Percentiles rank a stretch among this genome's conserved stretches.
Conservation (phyloP, 2,797 vertebrate genomes). For the Sebastes baramenuke region DNA sequence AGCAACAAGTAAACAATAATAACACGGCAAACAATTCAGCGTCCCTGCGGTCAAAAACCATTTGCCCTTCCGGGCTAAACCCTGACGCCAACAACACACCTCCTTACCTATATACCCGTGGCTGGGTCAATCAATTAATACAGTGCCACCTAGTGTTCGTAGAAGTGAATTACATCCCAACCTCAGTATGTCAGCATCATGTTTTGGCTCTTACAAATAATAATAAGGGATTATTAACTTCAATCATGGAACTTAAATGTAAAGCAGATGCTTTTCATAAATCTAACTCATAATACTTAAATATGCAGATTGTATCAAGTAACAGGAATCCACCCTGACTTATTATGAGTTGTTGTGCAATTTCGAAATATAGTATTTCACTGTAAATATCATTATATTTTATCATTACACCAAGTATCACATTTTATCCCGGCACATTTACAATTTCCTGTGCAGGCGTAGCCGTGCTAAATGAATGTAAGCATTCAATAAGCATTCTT, state of each 20-base stretch:
- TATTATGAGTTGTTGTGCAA: background rate
- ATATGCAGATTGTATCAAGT: background rate
- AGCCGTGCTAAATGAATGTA: slow-evolving; percentile 2
- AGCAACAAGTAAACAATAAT: too few species aligned
- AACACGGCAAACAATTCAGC: too few species aligned
- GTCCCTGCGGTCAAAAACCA: too few species aligned
- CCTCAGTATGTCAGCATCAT: too few species aligned
- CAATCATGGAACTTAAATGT: background rate
- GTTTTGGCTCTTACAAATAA: too few species aligned
- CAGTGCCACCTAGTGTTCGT: too few species aligned
- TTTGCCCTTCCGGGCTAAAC: too few species aligned
- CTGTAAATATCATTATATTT: slow-evolving; percentile 6
- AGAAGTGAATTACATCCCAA: too few species aligned
- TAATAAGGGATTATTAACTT: slow-evolving; percentile 7
- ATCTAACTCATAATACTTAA: slow-evolving; percentile 4
- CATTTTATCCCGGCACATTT: slow-evolving; percentile 6
- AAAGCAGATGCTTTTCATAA: background rate
- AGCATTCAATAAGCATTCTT: too few species aligned
- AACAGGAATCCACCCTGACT: background rate
- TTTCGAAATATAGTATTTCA: background rate
- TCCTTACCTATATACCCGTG: too few species aligned
- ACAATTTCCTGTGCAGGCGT: slow-evolving; percentile 17
- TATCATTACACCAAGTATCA: background rate
- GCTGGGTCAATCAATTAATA: too few species aligned
- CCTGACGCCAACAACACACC: too few species aligned